phyloP scores from a whole-genome alignment of 2,888 invertebrate genomes.

The Lapara coniferarum region DNA sequence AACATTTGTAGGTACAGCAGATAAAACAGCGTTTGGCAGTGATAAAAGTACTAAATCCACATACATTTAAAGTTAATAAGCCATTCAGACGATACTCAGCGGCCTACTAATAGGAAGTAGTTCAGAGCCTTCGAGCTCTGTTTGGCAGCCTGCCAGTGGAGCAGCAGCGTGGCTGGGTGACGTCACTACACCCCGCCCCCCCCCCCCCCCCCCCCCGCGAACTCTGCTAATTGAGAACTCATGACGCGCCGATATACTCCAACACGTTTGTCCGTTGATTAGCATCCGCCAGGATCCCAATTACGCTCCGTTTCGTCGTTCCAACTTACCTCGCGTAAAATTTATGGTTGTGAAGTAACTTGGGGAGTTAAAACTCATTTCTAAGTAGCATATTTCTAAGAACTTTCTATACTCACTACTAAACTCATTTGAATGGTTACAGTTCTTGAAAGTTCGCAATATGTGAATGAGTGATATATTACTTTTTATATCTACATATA shows the following conservation, averaged over 20 bases:
- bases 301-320: no score
- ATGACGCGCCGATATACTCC: neutral
- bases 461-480: no score
- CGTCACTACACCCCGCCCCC: neutral
- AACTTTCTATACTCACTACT: no score
- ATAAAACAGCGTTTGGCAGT: neutral
- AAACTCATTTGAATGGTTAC: no score
- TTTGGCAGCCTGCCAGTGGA: neutral
- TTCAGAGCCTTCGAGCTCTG: constrained; percentile 3
- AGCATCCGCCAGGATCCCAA: neutral
- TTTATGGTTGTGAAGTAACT: no score
- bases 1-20: no score
- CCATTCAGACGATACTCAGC: neutral
- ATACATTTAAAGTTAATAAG: neutral
- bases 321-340: no score
- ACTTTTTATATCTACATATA: no score
- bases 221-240: neutral
- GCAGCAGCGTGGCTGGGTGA: neutral
- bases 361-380: no score
- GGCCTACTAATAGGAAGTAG: neutral
- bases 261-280: neutral
- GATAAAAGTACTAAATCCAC: neutral
- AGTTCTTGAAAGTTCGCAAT: no score
- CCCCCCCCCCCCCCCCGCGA: neutral
- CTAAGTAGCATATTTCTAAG: no score